Base-by-base conservation (phyloP, 2,888 invertebrate species). In the Gari tellinella region DNA sequence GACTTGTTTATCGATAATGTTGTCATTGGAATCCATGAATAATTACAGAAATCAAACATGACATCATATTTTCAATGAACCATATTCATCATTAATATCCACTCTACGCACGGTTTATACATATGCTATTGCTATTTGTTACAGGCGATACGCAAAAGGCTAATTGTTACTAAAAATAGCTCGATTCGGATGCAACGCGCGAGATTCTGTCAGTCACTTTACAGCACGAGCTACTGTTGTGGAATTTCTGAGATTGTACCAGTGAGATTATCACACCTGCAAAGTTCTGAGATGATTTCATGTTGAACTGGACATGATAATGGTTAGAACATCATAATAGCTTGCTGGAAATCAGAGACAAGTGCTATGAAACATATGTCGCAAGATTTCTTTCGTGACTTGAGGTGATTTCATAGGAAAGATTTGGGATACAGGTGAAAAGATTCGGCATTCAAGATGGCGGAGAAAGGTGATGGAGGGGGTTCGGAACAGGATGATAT, bases 401-500 rank as follows among this genome's bases (percentile, higher is more conserved):
- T 26, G 52, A 19, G n/a, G 19, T 43, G n/a, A 17, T 43, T 43
- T 43, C 31, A 52, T 12, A 21, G 7, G 25, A 14, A 49, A 10
- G 21, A 45, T 14, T 56, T 21, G 26, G 56, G 43, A 51, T 46
- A 57, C 65, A 72, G 72, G 72, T 72, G 64, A 48, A 48, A 46
- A 31, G 37, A 37, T 45, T 17, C 55, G 67, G 62, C 53, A 58
- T 65, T 69, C 79, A 82, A 80, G 63, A 92, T 92, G 92, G 89
- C 90, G 75, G 92, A 92, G 77, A 86, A 90, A 49, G 91, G 91
- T 52, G 92, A 92, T 76, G 87, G 89, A 41, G 97, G 97, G 91
- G 96, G 97, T 86, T 98, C 98, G 91, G 99, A 99, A 94, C 99
- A 99, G 94, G 99, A 99, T 95, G 99, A 99, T 95, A 98, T 99